Base-by-base conservation (phyloP, 1,140 invertebrate genomes). In the Leptoteleia sp. region DNA sequence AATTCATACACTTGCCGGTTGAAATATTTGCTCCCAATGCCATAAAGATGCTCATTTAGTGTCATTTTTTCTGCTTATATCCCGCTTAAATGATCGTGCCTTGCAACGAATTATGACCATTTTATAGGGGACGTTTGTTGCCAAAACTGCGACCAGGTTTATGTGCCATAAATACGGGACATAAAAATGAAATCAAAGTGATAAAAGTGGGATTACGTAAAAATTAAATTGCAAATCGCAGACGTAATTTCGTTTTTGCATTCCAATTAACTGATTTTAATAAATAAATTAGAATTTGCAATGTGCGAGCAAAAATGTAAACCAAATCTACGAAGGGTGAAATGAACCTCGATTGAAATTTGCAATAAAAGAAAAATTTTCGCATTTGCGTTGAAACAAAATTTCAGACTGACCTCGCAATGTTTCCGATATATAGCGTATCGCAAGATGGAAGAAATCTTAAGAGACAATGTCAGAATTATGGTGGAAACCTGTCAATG, bases 391-490 rank as follows among this genome's bases (percentile, higher is more conserved):
- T 37, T 52, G 11, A 35, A 65, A 73, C 65, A 52, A 50, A 50
- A 45, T 67, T 61, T 76, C 47, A 62, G 42, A 27, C 55, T 76
- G 62, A 68, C 62, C 61, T 75, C 52, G 45, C 61, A 45, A 55
- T 55, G 57, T 55, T 72, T 75, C 65, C 59, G 65, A 64, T 62
- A 52, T 65, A 65, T 65, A 43, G 50, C 33, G 59, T 50, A 43
- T 42, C 59, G 19, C 48, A 50, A 75, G 61, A 65, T 40, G 43
- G 61, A 52, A 52, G 52, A 35, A 75, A 40, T 19, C 50, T 59
- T 65, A 48, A 59, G 45, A 57, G 67, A 72, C 67, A 59, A 59
- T 71, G 67, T 77, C 67, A 54, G 67, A 65, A 77, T n/a, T n/a
- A n/a, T n/a, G n/a, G n/a, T n/a, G n/a, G n/a, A n/a, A n/a, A n/a